Evolutionary conservation across 2,797 vertebrate species (phyloP), one percentile per base, ranked within the genome.

Genomic region (Pelodytes ibericus): DNA sequence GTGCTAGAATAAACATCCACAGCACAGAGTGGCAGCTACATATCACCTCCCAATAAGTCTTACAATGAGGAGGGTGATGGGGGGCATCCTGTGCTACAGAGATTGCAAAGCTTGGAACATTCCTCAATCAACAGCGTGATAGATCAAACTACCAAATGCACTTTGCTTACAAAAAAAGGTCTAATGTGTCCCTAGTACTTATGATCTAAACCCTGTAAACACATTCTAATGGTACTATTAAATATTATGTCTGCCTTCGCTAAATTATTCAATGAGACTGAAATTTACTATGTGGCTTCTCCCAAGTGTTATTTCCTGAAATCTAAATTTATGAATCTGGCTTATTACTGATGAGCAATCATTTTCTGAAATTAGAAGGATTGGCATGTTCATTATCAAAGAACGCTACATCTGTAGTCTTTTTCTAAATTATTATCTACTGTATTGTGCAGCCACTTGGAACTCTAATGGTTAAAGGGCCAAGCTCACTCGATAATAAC

Each of bases 181-280:
- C 62, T 67, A 67, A 78, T 72, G 75, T 78, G 75, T 72, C 69
- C 69, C 29, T 67, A 67, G 61, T 61, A 60, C 70, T 78, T 72
- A 72, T 24, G 74, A 22, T 71, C 25, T 71, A 71, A 77, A 64
- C 53, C 70, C 51, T 66, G 70, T 44, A 72, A 67, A 67, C 61
- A 72, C 62, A 15, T 72, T 72, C 53, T 78, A 78, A 78, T 78
- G 75, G 75, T 4, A 64, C 75, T 58, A 78, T 78, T 72, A 78
- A 67, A 67, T 72, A 78, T 72, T 72, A 78, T 67, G 70, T 67
- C 75, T 67, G 70, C 75, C 61, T 57, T 72, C 70, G 57, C 75
- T 78, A 78, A 78, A 72, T 78, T 72, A 78, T 78, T 78, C 70
- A 78, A 51, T 15, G 62, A 53, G 41, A n/a, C 58, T 56, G 56